Base-by-base conservation (phyloP, 2,888 invertebrate genomes). In the Brenthis ino region DNA sequence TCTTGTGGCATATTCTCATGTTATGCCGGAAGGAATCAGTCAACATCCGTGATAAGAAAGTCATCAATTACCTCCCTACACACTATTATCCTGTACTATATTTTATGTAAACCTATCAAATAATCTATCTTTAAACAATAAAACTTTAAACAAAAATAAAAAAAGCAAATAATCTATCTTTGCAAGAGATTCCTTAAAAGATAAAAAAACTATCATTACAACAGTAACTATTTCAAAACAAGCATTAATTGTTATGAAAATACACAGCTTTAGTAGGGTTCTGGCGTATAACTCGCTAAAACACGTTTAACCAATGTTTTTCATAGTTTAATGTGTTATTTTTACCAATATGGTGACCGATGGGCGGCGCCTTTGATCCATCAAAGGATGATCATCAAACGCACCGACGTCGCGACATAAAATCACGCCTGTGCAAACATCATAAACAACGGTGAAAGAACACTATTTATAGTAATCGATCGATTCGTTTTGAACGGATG, bases 281-380 rank as follows among this genome's bases (percentile, higher is more conserved):
- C 51, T n/a, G 4, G 16, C 5, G 51, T 53, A 53, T 16, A 16
- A 66, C 67, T 51, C 68, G 68, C 65, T 67, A 65, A 73, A 70
- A 75, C 72, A 64, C 68, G 69, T 67, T 61, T 72, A 69, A 79
- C 80, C 82, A 70, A 83, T 85, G 85, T 84, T 82, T 79, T 80
- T 76, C 76, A 80, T 78, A 79, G 79, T 83, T 82, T 86, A 84
- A 88, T 88, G 87, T 89, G 89, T 87, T 89, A 85, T 87, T 88
- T 87, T 86, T 86, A 89, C 89, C 88, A 89, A 89, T 89, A 89
- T 85, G 87, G 86, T 83, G 80, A 81, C 84, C 83, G 80, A 82
- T 80, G 80, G 81, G 80, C 88, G 89, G 88, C 79, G 72, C 76
- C 83, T 91, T 89, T 89, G 88, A 91, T 86, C 85, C 82, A 83